phyloP scores from a whole-genome alignment of 2,888 invertebrate species.

The Cantharis rufa region DNA sequence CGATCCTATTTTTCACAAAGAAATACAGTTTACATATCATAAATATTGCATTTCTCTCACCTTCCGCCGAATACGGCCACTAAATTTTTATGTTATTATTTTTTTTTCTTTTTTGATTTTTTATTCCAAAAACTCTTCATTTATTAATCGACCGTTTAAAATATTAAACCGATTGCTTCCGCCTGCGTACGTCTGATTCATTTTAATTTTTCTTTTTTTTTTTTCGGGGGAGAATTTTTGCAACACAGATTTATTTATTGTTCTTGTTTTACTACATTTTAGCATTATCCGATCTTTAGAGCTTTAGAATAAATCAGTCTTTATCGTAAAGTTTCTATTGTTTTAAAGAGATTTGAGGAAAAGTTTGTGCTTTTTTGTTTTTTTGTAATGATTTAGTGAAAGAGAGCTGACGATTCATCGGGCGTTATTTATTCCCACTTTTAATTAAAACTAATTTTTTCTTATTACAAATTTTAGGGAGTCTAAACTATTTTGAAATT shows the following conservation, averaged over 20 bases:
- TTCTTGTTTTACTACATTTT: conserved; percentile 4
- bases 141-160: background rate
- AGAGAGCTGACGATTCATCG: background rate
- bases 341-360: conserved; percentile 3
- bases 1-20: conserved; percentile 45
- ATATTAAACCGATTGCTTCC: background rate
- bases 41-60: conserved; percentile 30
- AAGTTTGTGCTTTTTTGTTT: background rate
- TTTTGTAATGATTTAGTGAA: background rate
- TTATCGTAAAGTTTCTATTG: conserved; percentile 4
- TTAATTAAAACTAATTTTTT: background rate
- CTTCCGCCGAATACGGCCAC: conserved; percentile 2
- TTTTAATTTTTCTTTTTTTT: no score
- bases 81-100: background rate
- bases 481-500: background rate
- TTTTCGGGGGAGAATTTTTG: background rate
- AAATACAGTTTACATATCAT: conserved; percentile 51
- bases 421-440: background rate
- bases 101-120: background rate
- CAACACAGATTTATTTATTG: background rate
- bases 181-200: no score
- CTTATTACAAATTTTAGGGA: background rate
- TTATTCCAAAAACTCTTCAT: background rate
- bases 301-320: conserved; percentile 4
- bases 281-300: conserved; percentile 3